Percentiles rank a stretch among this genome's conserved stretches.
Evolutionary conservation across 2,888 invertebrate genomes (phyloP).

Genomic region (Synanthedon myopaeformis): DNA sequence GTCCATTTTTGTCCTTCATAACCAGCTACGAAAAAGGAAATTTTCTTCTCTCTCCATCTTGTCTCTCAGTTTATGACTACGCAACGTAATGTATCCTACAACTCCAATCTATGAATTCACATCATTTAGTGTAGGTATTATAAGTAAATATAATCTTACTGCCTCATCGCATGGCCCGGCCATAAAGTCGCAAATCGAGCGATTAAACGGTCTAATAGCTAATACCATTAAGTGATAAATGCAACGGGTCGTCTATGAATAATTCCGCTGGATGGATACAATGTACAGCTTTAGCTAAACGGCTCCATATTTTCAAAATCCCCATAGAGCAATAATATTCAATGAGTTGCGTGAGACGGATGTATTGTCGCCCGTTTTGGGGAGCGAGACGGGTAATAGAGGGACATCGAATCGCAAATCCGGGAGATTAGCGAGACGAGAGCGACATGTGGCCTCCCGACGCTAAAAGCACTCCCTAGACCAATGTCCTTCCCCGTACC

Average conservation of each 20-base stretch:
- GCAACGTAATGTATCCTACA: too few species aligned
- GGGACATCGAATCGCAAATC: slow-evolving; percentile 67
- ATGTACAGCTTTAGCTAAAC: slow-evolving; percentile 68
- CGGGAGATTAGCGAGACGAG: slow-evolving; percentile 67
- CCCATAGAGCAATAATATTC: slow-evolving; percentile 70
- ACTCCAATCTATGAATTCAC: too few species aligned
- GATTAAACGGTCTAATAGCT: slow-evolving; percentile 64
- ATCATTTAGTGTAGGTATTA: too few species aligned
- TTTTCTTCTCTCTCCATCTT: too few species aligned
- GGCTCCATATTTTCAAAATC: slow-evolving; percentile 71
- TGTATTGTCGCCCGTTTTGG: slow-evolving; percentile 25
- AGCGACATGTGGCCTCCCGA: slow-evolving; percentile 67
- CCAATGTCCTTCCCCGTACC: slow-evolving; percentile 23
- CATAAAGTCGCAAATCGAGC: slow-evolving; percentile 62
- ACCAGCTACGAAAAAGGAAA: too few species aligned
- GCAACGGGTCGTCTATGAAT: slow-evolving; percentile 64
- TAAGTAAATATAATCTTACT: slow-evolving; percentile 20
- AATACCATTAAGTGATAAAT: slow-evolving; percentile 71
- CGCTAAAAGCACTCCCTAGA: slow-evolving; percentile 51
- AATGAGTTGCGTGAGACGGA: slow-evolving; percentile 59
- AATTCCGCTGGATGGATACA: slow-evolving; percentile 66
- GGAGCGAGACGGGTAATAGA: slow-evolving; percentile 33
- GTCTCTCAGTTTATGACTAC: too few species aligned
- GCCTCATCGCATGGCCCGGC: slow-evolving; percentile 5
- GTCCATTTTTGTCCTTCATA: too few species aligned